Percentiles rank a stretch among this genome's conserved stretches.
phyloP scores from a whole-genome alignment of 1,140 invertebrate genomes.

The Monomorium pharaonis region DNA sequence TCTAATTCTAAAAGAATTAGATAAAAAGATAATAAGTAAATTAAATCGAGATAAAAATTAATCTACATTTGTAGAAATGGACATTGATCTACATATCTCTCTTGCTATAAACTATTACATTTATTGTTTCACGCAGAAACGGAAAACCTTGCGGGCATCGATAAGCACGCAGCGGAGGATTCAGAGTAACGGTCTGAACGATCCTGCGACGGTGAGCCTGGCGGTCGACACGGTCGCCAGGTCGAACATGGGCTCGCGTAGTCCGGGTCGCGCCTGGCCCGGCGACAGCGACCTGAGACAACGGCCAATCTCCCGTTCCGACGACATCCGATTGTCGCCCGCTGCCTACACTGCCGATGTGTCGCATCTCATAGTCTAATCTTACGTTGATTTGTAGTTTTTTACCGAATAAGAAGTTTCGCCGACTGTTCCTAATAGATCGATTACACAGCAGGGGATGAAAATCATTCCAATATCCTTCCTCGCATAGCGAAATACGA shows the following conservation, averaged over 20 bases:
- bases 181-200: conserved; percentile 93
- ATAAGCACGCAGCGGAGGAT: conserved; percentile 91
- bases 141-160: conserved; percentile 92
- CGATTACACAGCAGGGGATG: conserved; percentile 2
- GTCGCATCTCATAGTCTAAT: conserved; percentile 78
- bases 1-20: neutral
- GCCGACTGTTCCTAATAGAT: conserved; percentile 5
- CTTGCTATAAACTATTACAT: neutral
- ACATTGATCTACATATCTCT: too few relatives aligned
- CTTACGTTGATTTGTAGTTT: conserved; percentile 37
- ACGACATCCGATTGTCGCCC: conserved; percentile 77
- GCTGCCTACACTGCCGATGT: conserved; percentile 78
- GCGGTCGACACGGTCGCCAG: conserved; percentile 88
- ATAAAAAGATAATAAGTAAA: neutral
- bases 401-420: conserved; percentile 25
- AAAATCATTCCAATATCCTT: neutral
- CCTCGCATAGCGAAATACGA: neutral
- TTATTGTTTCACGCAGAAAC: conserved; percentile 87
- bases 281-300: conserved; percentile 86
- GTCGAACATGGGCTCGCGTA: conserved; percentile 77
- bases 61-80: too few relatives aligned
- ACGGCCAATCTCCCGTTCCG: conserved; percentile 68
- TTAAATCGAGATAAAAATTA: too few relatives aligned
- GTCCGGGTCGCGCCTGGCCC: conserved; percentile 88
- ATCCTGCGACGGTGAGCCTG: conserved; percentile 90